Evolutionary conservation across 2,888 invertebrate genomes (phyloP).

Genomic region (Pandemis corylana): DNA sequence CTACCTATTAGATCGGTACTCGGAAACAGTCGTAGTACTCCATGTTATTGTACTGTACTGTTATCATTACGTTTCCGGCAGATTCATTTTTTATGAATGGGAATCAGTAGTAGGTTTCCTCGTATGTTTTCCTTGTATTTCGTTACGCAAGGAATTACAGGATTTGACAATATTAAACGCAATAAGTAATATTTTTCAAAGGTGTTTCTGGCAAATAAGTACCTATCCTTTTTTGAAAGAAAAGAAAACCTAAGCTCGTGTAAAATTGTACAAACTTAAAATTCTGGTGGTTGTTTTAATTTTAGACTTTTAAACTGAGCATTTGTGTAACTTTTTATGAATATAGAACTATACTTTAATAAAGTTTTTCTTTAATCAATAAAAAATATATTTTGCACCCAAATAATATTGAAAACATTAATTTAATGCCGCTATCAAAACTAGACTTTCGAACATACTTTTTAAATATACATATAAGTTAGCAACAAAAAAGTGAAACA

Average conservation of each 20-base stretch:
- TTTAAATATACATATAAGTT: not conserved
- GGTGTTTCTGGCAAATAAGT: no score
- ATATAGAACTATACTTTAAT: no score
- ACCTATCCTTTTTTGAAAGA: no score
- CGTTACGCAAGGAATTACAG: not conserved
- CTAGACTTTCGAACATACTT: not conserved
- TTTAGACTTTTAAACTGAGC: not conserved
- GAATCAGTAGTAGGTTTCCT: slow-evolving; percentile 11
- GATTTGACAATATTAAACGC: not conserved
- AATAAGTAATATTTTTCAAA: no score
- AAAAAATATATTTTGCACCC: not conserved
- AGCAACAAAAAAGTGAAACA: not conserved
- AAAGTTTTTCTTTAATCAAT: no score
- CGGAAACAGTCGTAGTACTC: slow-evolving; percentile 18
- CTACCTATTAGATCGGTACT: slow-evolving; percentile 4
- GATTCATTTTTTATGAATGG: slow-evolving; percentile 23
- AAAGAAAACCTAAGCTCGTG: no score
- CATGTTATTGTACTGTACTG: not conserved
- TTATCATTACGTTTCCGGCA: slow-evolving; percentile 21
- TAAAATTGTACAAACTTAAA: no score
- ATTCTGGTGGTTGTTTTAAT: not conserved
- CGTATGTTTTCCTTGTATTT: slow-evolving; percentile 9
- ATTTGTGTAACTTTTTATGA: not conserved
- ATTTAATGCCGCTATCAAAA: not conserved
- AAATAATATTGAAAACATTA: not conserved